These are phyloP conservation scores for Mimachlamys varia DNA, from an alignment of 2,888 invertebrate species.

Conservation along the genomic window DNA sequence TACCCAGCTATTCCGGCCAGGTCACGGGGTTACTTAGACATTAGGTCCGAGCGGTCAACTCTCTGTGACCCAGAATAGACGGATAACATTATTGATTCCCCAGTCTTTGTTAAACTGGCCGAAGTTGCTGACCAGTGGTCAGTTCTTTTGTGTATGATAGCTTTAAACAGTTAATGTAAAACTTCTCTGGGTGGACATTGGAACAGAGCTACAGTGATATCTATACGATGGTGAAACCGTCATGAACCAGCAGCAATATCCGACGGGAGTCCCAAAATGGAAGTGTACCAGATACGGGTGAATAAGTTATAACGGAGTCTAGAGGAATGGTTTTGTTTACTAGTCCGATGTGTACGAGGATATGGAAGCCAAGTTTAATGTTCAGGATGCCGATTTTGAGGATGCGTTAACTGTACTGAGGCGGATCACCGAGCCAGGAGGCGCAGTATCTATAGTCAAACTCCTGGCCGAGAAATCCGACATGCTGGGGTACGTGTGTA, in stretches of 20 bases:
- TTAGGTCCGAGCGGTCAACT: slow-evolving; percentile 46
- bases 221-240: background rate
- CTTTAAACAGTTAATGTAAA: slow-evolving; percentile 32
- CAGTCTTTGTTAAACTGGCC: slow-evolving; percentile 41
- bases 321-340: background rate
- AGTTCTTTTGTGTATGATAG: slow-evolving; percentile 35
- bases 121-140: slow-evolving; percentile 50
- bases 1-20: slow-evolving; percentile 41
- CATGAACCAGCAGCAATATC: background rate
- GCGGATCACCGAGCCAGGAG: slow-evolving; percentile 48
- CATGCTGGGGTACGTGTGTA: slow-evolving; percentile 42
- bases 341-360: background rate
- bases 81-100: slow-evolving; percentile 42
- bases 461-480: slow-evolving; percentile 47
- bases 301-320: background rate
- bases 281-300: background rate
- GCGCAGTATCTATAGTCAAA: slow-evolving; percentile 46
- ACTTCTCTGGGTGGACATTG: background rate
- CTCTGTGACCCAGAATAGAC: slow-evolving; percentile 44
- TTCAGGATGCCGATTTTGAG: slow-evolving; percentile 59
- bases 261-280: background rate
- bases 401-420: slow-evolving; percentile 54
- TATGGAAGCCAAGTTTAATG: slow-evolving; percentile 50
- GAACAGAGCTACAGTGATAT: background rate
- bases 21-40: slow-evolving; percentile 51